Base-by-base conservation (phyloP, 1,140 invertebrate genomes). In the Epicauta chinensis region DNA sequence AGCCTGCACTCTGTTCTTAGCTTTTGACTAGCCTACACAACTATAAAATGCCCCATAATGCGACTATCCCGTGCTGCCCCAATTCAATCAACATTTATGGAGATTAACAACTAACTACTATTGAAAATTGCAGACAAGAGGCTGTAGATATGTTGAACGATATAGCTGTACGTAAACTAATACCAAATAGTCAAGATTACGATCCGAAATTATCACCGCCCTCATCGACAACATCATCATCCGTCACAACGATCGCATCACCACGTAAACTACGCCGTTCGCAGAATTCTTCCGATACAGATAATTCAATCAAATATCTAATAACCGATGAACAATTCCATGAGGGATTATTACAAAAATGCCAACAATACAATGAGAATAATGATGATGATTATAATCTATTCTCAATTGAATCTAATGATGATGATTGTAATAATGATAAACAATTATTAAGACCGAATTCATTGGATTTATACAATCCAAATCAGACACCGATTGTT, bases 131-230 rank as follows among this genome's bases (percentile, higher is more conserved):
- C 16, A 88, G 87, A 64, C 81, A 87, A 76, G 87, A 91, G 75
- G 87, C 87, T 14, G 80, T 88, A 40, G 86, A 88, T 49, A 87
- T 89, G 84, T 70, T 91, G 7, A 86, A 82, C 68, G 87, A 89
- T 69, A 73, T 91, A 55, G 86, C 87, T 4, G 81, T 83, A 7
- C 75, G 85, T 30, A 83, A 87, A 58, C 75, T 85, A 46, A 81
- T 82, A 1, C 79, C 83, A 2, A 76, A 78, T 56, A 72, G 76
- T 41, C 76, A 77, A 14, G 80, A n/a, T 23, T 23, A 3, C 23
- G 23, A 23, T 23, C 23, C 23, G 23, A 23, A 23, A 23, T 23
- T 23, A 23, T 23, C 23, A 23, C 23, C 23, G 7, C 23, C 1
- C 4, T 23, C 23, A 23, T 23, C 23, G 23, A 34, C 32, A 34